phyloP scores from a whole-genome alignment of 1,140 invertebrate genomes.

The Cyclargus thomasi region DNA sequence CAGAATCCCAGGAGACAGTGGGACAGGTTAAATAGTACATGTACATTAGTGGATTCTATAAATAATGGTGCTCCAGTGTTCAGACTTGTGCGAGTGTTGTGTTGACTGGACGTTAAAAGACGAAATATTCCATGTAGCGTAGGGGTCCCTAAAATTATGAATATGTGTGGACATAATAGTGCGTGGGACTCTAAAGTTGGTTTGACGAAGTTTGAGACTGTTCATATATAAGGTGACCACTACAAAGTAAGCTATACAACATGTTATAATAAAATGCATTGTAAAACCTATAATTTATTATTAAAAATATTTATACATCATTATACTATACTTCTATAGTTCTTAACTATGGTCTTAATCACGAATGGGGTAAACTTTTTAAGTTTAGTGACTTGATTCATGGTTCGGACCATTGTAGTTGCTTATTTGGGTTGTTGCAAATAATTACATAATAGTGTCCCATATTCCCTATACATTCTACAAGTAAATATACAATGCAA shows the following conservation, averaged over 20 bases:
- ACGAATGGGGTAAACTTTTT: too few relatives aligned
- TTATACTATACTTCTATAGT: not conserved
- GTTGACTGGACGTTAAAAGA: not conserved
- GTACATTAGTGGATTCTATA: slow-evolving; percentile 43
- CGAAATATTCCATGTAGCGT: not conserved
- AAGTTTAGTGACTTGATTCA: too few relatives aligned
- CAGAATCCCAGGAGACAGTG: slow-evolving; percentile 41
- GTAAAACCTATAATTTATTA: slow-evolving; percentile 7
- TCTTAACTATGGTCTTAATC: not conserved
- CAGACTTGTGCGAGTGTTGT: slow-evolving; percentile 12
- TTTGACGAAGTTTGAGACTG: not conserved
- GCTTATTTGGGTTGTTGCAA: not conserved
- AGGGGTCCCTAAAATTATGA: not conserved
- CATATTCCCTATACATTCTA: not conserved
- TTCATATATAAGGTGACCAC: not conserved
- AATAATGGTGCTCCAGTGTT: slow-evolving; percentile 36
- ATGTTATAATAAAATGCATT: slow-evolving; percentile 3
- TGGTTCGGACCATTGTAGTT: not conserved
- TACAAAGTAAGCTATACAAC: not conserved
- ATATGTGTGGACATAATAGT: not conserved
- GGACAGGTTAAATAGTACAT: slow-evolving; percentile 65
- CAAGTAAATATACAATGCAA: not conserved
- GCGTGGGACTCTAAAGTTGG: not conserved
- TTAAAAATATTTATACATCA: not conserved
- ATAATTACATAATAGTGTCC: not conserved